Evolutionary conservation across 1,140 invertebrate genomes (phyloP).

Genomic region (Lysiphlebus fabarum): DNA sequence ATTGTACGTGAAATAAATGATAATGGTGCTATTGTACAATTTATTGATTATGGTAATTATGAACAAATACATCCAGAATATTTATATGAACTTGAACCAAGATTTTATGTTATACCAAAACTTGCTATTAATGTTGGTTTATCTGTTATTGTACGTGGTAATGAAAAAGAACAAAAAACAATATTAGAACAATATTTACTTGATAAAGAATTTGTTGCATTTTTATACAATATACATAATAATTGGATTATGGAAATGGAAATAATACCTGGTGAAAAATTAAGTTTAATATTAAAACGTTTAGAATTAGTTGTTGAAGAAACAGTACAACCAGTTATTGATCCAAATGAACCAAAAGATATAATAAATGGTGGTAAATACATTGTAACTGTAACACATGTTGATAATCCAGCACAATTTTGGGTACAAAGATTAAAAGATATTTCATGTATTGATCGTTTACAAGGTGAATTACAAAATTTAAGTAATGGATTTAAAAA

Average conservation of each 20-base stretch:
- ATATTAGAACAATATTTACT: conserved; percentile 32
- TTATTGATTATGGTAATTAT: conserved; percentile 59
- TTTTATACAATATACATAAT: conserved; percentile 40
- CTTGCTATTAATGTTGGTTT: conserved; percentile 55
- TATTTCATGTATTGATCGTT: conserved; percentile 21
- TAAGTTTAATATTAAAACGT: conserved; percentile 35
- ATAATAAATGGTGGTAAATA: conserved; percentile 33
- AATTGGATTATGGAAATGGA: conserved; percentile 44
- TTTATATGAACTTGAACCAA: conserved; percentile 48
- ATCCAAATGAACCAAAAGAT: conserved; percentile 21
- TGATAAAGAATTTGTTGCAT: conserved; percentile 36
- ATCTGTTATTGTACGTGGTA: conserved; percentile 38
- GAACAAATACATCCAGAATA: conserved; percentile 39
- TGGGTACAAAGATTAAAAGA: conserved; percentile 41
- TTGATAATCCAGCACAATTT: conserved; percentile 43
- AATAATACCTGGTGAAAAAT: conserved; percentile 33
- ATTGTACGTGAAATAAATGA: conserved; percentile 30
- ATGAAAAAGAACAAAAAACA: conserved; percentile 38
- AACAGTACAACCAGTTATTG: conserved; percentile 1
- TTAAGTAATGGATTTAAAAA: conserved; percentile 51
- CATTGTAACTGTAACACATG: conserved; percentile 36
- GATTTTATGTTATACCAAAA: conserved; percentile 58
- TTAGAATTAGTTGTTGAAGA: conserved; percentile 22
- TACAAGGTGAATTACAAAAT: conserved; percentile 61
- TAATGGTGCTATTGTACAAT: conserved; percentile 36